Evolutionary conservation across 1,140 invertebrate species (phyloP), one percentile per base, ranked within the genome.

Genomic region (Galleria mellonella): DNA sequence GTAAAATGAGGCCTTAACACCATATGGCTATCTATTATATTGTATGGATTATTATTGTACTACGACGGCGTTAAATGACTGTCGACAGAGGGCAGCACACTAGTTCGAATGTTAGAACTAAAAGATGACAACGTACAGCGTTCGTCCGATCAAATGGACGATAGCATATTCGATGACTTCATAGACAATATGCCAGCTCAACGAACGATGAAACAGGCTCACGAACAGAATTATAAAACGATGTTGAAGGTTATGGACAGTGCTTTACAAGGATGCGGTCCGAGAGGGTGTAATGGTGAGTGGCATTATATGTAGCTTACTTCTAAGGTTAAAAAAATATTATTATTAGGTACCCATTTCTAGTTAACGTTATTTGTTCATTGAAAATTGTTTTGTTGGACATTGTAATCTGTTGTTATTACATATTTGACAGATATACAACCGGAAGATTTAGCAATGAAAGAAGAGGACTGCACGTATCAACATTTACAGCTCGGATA

Each of bases 401-500:
- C n/a, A n/a, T n/a, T n/a, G n/a, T n/a, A n/a, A n/a, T n/a, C n/a
- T n/a, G 5, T 17, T 50, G 9, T 33, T 46, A 35, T 35, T 41
- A 15, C 9, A 13, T 49, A 23, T 30, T 43, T 53, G 49, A 0
- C 49, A 76, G 75, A 47, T 41, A 47, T 81, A 13, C 55, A 62
- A 30, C 52, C 66, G 0, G 58, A 67, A 13, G 67, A 83, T 23
- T 46, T 79, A 36, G 49, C 51, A 5, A 40, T 79, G 14, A 67
- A 65, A 30, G 62, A 76, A 36, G 72, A 75, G 2, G 79, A 83
- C 29, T 83, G 79, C 11, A 35, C 55, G 0, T 70, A 70, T 35
- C 72, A 83, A 32, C 60, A 71, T 31, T 43, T 77, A 14, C 69
- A 81, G 45, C 42, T 79, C 0, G 68, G 68, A 5, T 79, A 83